Conservation (phyloP, 64 coral and sea anemone genomes). For the Pachyseris speciosa region DNA sequence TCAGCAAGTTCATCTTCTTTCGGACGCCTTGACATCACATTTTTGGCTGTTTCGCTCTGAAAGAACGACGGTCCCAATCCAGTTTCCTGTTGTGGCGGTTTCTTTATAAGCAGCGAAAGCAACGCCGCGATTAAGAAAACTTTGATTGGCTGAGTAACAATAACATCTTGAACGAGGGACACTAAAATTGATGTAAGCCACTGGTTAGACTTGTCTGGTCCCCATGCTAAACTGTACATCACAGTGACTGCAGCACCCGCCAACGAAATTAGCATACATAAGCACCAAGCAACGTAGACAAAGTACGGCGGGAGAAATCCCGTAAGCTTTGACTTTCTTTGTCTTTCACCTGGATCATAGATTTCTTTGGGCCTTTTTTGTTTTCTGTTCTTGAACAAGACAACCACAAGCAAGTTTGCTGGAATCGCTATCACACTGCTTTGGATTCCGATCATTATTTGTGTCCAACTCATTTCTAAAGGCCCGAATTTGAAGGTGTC, state of each 20-base stretch:
- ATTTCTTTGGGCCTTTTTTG: constrained; percentile 18
- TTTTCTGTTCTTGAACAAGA: constrained; percentile 67
- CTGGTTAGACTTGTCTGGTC: constrained; percentile 55
- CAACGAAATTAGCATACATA: constrained; percentile 52
- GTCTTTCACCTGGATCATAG: background rate
- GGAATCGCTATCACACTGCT: constrained; percentile 73
- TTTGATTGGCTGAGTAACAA: constrained; percentile 72
- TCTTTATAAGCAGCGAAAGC: constrained; percentile 48
- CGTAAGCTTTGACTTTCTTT: background rate
- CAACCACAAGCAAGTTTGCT: constrained; percentile 61
- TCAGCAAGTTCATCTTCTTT: background rate
- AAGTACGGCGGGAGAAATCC: constrained; percentile 64
- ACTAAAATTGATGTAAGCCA: constrained; percentile 79
- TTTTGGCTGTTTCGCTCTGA: background rate
- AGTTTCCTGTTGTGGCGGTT: constrained; percentile 53
- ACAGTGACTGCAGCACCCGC: constrained; percentile 49
- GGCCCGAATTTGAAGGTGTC: constrained; percentile 59
- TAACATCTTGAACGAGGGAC: constrained; percentile 74
- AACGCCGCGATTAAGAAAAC: constrained; percentile 63
- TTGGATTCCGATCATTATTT: constrained; percentile 76
- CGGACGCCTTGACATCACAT: background rate
- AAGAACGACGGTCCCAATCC: constrained; percentile 1
- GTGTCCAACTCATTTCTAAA: constrained; percentile 68
- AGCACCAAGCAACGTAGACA: constrained; percentile 53
- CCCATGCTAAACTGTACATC: constrained; percentile 78